These are phyloP conservation scores for Ancistrus triradiatus DNA, from an alignment of 2,113 vertebrate genomes.

Conservation along the genomic window DNA sequence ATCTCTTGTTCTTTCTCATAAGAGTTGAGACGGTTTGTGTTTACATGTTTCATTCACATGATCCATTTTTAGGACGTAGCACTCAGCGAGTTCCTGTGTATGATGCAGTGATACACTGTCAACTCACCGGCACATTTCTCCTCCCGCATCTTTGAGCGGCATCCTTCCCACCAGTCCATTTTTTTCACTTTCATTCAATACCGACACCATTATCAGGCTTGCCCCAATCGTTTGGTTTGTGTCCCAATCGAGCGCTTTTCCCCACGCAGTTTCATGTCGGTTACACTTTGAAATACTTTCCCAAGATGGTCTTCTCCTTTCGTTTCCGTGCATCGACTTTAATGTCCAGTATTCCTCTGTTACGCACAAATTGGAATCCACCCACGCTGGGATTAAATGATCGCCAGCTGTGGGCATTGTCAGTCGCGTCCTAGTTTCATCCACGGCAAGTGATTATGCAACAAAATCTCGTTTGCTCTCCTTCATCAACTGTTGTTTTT, in stretches of 20 bases:
- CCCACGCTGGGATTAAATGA: background rate
- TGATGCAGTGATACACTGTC: slow-evolving; percentile 40
- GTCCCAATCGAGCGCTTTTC: slow-evolving; percentile 32
- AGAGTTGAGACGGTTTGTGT: background rate
- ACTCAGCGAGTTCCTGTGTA: slow-evolving; percentile 44
- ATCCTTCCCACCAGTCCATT: slow-evolving; percentile 17
- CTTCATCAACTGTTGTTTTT: too few species aligned
- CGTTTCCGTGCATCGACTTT: slow-evolving; percentile 41
- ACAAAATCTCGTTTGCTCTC: too few species aligned
- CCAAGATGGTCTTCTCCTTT: slow-evolving; percentile 32
- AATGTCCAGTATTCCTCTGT: slow-evolving; percentile 10
- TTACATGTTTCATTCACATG: slow-evolving; percentile 34
- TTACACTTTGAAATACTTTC: slow-evolving; percentile 37
- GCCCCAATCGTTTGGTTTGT: slow-evolving; percentile 37
- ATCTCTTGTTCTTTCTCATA: too few species aligned
- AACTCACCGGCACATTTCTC: slow-evolving; percentile 36
- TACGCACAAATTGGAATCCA: background rate
- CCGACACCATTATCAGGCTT: slow-evolving; percentile 21
- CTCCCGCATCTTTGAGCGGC: slow-evolving; percentile 24
- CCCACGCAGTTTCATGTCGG: slow-evolving; percentile 40
- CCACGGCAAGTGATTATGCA: too few species aligned
- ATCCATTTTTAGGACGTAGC: slow-evolving; percentile 39
- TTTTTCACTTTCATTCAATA: too few species aligned
- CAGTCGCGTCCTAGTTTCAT: too few species aligned
- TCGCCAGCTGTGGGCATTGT: background rate